Percentiles rank a stretch among this genome's conserved stretches.
phyloP scores from a whole-genome alignment of 2,113 vertebrate genomes.

The Gopherus flavomarginatus region DNA sequence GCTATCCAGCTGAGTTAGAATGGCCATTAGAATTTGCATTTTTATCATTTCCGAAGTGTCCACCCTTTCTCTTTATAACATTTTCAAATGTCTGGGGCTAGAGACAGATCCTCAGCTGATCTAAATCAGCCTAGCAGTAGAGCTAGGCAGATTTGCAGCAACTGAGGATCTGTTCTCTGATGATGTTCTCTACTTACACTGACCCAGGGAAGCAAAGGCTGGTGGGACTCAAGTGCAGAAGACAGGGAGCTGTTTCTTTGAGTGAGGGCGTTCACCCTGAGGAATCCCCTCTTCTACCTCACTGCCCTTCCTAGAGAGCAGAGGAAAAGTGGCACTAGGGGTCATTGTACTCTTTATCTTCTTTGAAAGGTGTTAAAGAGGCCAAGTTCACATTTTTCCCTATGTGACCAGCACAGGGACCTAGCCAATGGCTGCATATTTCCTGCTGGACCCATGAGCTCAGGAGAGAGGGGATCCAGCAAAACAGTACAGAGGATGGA shows the following conservation, averaged over 20 bases:
- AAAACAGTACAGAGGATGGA: neutral
- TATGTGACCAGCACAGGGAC: neutral
- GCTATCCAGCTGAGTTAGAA: constrained; percentile 47
- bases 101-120: neutral
- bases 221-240: neutral
- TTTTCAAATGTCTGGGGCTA: neutral
- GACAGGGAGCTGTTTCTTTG: neutral
- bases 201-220: neutral
- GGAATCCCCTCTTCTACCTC: neutral
- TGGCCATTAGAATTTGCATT: constrained; percentile 50
- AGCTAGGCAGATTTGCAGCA: neutral
- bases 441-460: neutral
- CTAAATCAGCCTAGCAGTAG: neutral
- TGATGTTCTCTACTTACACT: neutral
- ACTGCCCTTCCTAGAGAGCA: neutral
- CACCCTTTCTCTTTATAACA: neutral
- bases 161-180: neutral
- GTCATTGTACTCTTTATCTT: neutral
- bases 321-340: neutral
- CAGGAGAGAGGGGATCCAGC: neutral
- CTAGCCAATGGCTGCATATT: neutral
- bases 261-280: neutral
- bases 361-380: neutral
- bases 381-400: neutral
- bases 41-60: constrained; percentile 22